phyloP scores from a whole-genome alignment of 1,140 invertebrate species.

The Scaptodrosophila lebanonensis region DNA sequence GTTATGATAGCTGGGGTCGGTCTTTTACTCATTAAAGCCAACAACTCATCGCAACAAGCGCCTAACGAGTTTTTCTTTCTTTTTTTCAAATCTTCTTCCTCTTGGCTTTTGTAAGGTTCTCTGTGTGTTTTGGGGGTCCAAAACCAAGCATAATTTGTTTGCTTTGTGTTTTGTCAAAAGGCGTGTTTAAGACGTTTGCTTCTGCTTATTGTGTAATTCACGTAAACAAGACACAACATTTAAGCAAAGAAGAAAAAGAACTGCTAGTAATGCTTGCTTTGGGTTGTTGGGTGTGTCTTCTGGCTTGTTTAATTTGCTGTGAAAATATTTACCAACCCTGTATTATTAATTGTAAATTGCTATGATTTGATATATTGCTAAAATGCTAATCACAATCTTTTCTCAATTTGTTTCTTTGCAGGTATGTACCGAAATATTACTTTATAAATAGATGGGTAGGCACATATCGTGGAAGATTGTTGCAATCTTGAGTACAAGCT shows the following conservation, averaged over 20 bases:
- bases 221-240: too few species aligned
- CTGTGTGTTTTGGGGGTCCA: too few species aligned
- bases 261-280: constrained; percentile 55
- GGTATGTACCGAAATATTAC: constrained; percentile 36
- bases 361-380: constrained; percentile 53
- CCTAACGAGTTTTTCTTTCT: constrained; percentile 58
- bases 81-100: too few species aligned
- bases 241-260: constrained; percentile 8
- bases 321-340: constrained; percentile 29
- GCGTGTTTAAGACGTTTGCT: neutral
- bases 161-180: constrained; percentile 26
- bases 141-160: constrained; percentile 50
- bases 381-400: constrained; percentile 48
- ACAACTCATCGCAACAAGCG: constrained; percentile 49
- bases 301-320: constrained; percentile 8
- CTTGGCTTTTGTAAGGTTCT: too few species aligned
- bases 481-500: constrained; percentile 54
- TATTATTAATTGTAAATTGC: constrained; percentile 56
- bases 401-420: constrained; percentile 40
- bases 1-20: constrained; percentile 35
- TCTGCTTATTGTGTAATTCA: neutral
- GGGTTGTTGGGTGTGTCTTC: too few species aligned
- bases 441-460: neutral
- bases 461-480: constrained; percentile 25
- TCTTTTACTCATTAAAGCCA: constrained; percentile 42